Percentiles rank a stretch among this genome's conserved stretches.
These are phyloP conservation scores for Polypterus senegalus DNA, from an alignment of 2,113 vertebrate genomes.

Conservation along the genomic window DNA sequence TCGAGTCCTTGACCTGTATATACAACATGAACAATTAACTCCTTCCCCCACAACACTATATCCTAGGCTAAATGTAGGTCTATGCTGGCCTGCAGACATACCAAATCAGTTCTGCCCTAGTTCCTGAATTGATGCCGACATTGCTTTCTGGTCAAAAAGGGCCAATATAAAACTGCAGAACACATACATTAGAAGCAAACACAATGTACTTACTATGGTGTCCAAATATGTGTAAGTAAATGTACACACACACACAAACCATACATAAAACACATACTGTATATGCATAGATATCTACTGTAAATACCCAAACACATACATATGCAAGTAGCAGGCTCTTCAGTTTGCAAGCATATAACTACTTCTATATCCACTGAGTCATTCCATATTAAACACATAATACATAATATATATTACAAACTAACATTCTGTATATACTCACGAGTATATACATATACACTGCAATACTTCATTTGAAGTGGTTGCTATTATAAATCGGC, in stretches of 20 bases:
- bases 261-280: background rate
- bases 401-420: too few relatives aligned
- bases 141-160: fast-evolving
- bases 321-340: background rate
- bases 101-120: constrained; percentile 74
- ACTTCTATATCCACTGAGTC: too few relatives aligned
- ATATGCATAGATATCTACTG: constrained; percentile 18
- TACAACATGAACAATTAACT: too few relatives aligned
- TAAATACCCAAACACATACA: background rate
- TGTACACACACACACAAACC: constrained; percentile 1
- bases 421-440: too few relatives aligned
- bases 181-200: background rate
- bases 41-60: background rate
- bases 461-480: too few relatives aligned
- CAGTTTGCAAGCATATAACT: too few relatives aligned
- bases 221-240: background rate
- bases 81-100: constrained; percentile 52
- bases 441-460: too few relatives aligned
- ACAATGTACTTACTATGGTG: too few relatives aligned
- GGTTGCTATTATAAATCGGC: too few relatives aligned
- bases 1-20: too few relatives aligned
- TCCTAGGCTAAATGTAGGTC: constrained; percentile 54
- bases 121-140: constrained; percentile 39
- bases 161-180: background rate
- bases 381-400: too few relatives aligned